These are phyloP conservation scores for Drosophila leonis DNA, from an alignment of 2,888 invertebrate genomes.

Conservation along the genomic window DNA sequence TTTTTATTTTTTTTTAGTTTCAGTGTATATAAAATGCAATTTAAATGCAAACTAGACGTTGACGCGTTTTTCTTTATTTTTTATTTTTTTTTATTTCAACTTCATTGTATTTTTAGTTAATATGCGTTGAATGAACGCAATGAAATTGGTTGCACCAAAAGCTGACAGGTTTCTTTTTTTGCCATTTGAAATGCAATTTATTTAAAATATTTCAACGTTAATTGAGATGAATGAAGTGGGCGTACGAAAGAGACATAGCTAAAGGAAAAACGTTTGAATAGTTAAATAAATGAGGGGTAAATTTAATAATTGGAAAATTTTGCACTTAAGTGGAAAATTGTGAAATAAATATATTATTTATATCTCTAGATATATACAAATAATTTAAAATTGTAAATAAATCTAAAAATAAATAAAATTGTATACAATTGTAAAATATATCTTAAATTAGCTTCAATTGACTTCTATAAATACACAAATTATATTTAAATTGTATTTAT, in stretches of 20 bases:
- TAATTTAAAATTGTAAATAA: too few relatives aligned
- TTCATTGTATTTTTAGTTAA: conserved; percentile 32
- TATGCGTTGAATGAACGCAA: conserved; percentile 25
- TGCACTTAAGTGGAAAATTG: not conserved
- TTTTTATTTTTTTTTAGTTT: conserved; percentile 12
- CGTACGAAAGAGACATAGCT: not conserved
- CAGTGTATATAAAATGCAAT: conserved; percentile 60
- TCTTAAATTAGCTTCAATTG: not conserved
- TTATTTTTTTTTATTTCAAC: not conserved
- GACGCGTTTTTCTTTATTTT: conserved; percentile 15
- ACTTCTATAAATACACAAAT: not conserved
- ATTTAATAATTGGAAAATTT: not conserved
- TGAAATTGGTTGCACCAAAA: conserved; percentile 25
- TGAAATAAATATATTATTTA: not conserved
- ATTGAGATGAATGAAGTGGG: conserved; percentile 25
- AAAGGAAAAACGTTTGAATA: not conserved
- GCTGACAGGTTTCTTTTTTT: conserved; percentile 14
- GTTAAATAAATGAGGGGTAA: not conserved
- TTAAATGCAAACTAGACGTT: conserved; percentile 69
- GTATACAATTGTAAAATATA: not conserved
- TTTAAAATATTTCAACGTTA: conserved; percentile 13
- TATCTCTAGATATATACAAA: too few relatives aligned
- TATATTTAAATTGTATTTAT: not conserved
- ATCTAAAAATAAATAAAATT: not conserved
- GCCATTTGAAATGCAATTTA: conserved; percentile 27